These are phyloP conservation scores for Cosmopolites sordidus DNA, from an alignment of 2,888 invertebrate species.

Conservation along the genomic window DNA sequence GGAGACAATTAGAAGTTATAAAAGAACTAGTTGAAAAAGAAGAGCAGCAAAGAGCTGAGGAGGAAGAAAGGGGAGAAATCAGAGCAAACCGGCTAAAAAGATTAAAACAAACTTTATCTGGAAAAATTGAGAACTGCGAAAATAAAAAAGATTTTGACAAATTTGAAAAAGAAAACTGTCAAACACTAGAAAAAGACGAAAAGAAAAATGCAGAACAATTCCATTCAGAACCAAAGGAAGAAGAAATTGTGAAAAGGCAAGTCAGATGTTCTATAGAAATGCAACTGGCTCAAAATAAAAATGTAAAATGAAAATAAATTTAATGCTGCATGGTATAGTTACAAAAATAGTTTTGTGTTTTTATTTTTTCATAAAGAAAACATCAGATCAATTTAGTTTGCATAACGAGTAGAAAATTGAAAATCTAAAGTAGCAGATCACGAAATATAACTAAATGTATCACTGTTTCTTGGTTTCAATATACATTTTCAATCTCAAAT, in stretches of 20 bases:
- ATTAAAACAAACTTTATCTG: too few relatives aligned
- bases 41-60: conserved; percentile 5
- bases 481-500: too few relatives aligned
- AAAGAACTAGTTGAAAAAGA: conserved; percentile 21
- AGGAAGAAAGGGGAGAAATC: conserved; percentile 5
- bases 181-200: neutral
- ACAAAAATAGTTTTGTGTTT: too few relatives aligned
- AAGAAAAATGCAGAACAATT: conserved; percentile 17
- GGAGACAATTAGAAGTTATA: conserved; percentile 23
- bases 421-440: too few relatives aligned
- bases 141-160: neutral
- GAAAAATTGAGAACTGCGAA: neutral
- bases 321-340: too few relatives aligned
- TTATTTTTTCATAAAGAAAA: too few relatives aligned
- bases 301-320: too few relatives aligned
- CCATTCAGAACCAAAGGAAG: neutral
- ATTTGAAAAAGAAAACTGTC: too few relatives aligned
- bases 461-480: too few relatives aligned
- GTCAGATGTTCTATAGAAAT: conserved; percentile 44
- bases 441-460: too few relatives aligned
- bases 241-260: conserved; percentile 28
- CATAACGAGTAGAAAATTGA: too few relatives aligned
- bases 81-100: neutral
- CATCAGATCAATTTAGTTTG: too few relatives aligned
- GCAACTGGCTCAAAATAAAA: conserved; percentile 42